These are phyloP conservation scores for Gadus macrocephalus DNA, from an alignment of 2,113 vertebrate species.

Conservation along the genomic window DNA sequence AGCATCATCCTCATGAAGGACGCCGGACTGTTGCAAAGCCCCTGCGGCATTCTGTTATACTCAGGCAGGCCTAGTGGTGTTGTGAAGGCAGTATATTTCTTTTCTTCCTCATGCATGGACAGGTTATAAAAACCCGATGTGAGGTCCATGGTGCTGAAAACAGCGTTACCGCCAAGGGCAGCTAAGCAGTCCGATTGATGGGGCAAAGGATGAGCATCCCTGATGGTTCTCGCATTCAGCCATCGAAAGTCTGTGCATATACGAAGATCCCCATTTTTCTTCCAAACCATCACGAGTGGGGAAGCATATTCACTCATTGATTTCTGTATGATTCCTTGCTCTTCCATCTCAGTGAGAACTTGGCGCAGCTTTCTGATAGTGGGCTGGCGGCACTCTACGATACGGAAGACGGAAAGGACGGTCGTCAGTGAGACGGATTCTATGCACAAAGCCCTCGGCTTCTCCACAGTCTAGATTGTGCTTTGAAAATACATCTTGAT, in stretches of 20 bases:
- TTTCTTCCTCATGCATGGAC: constrained; percentile 5
- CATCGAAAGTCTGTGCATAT: constrained; percentile 15
- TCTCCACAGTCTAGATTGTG: constrained; percentile 23
- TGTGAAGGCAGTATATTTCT: constrained; percentile 20
- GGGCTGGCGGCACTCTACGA: no score
- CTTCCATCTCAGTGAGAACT: not conserved
- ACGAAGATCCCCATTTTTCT: constrained; percentile 5
- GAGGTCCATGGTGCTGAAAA: no score
- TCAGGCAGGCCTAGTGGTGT: constrained; percentile 9
- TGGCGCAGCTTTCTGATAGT: no score
- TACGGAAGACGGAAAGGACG: no score
- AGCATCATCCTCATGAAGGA: constrained; percentile 31
- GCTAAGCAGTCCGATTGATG: no score
- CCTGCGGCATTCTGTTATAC: constrained; percentile 1
- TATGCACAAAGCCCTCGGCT: not conserved
- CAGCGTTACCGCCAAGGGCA: no score
- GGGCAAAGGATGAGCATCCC: no score
- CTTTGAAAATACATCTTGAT: constrained; percentile 23
- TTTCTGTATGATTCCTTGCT: not conserved
- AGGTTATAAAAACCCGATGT: no score
- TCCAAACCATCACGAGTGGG: not conserved
- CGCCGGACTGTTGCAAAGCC: not conserved
- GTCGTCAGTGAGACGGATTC: no score
- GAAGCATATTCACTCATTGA: not conserved
- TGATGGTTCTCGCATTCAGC: not conserved